phyloP scores from a whole-genome alignment of 1,140 invertebrate species.

The Anastrepha ludens region DNA sequence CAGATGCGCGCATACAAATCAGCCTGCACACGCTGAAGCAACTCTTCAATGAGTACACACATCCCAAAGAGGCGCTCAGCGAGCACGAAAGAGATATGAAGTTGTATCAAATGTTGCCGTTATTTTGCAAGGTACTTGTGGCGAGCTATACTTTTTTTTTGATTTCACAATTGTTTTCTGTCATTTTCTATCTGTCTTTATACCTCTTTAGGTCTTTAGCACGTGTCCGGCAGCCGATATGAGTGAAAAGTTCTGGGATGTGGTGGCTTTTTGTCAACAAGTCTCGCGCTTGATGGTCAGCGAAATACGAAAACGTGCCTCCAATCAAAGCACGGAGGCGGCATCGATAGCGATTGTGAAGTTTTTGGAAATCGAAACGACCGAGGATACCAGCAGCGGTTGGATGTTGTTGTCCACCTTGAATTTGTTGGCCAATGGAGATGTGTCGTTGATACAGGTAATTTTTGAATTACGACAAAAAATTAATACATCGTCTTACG shows the following conservation, averaged over 20 bases:
- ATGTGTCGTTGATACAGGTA: constrained; percentile 87
- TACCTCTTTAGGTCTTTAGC: constrained; percentile 86
- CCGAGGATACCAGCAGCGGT: constrained; percentile 94
- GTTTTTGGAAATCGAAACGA: constrained; percentile 95
- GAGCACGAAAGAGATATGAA: constrained; percentile 93
- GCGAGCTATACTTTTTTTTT: neutral
- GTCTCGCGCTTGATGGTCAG: constrained; percentile 96
- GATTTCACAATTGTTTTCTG: neutral
- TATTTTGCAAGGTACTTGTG: constrained; percentile 94
- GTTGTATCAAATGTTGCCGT: constrained; percentile 97
- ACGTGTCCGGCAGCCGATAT: constrained; percentile 92
- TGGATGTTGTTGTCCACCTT: constrained; percentile 96
- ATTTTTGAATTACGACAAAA: too few species aligned
- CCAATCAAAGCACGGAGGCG: constrained; percentile 95
- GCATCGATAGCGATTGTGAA: constrained; percentile 97
- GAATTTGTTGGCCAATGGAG: constrained; percentile 91
- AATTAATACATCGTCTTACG: too few species aligned
- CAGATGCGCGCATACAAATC: constrained; percentile 86
- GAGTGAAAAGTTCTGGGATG: constrained; percentile 96
- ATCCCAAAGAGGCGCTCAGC: constrained; percentile 86
- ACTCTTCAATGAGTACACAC: constrained; percentile 94
- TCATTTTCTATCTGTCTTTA: neutral
- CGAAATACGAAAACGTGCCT: constrained; percentile 93
- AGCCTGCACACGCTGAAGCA: constrained; percentile 97
- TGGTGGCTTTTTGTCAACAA: constrained; percentile 93